These are phyloP conservation scores for Trochalopteron elliotii DNA, from an alignment of 2,113 vertebrate species.

Conservation along the genomic window DNA sequence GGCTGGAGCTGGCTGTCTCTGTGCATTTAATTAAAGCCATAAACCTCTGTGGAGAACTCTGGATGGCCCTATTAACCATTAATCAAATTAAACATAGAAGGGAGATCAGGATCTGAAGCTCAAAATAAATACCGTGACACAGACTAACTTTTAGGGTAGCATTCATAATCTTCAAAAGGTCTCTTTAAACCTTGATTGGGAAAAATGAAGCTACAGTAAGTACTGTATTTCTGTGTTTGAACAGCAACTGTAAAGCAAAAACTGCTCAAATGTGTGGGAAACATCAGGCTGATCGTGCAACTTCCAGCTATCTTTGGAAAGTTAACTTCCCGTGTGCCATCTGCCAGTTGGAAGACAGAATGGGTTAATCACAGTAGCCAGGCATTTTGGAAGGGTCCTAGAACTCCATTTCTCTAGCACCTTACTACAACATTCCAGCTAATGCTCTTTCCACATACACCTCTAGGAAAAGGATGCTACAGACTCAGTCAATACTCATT, in stretches of 20 bases:
- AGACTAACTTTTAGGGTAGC: not conserved
- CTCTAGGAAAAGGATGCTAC: not conserved
- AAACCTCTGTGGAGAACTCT: not conserved
- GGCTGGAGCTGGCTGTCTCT: not conserved
- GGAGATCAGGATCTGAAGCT: not conserved
- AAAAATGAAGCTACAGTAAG: not conserved
- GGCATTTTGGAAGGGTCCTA: not conserved
- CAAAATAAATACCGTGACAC: not conserved
- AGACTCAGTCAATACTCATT: not conserved
- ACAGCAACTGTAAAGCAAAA: not conserved
- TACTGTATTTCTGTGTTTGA: not conserved
- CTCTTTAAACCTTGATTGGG: not conserved
- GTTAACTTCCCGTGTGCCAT: not conserved
- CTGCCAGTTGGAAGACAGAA: not conserved
- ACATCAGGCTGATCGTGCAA: not conserved
- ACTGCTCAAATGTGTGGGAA: not conserved
- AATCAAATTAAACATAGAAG: not conserved
- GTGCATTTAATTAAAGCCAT: not conserved
- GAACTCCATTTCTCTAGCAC: not conserved
- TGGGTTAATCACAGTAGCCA: not conserved
- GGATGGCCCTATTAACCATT: not conserved
- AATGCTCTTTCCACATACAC: not conserved
- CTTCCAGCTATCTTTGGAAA: not conserved
- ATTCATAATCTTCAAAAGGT: not conserved
- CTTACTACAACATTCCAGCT: not conserved